Evolutionary conservation across 2,113 vertebrate species (phyloP), one percentile per base, ranked within the genome.

Genomic region (Brienomyrus longianalis): DNA sequence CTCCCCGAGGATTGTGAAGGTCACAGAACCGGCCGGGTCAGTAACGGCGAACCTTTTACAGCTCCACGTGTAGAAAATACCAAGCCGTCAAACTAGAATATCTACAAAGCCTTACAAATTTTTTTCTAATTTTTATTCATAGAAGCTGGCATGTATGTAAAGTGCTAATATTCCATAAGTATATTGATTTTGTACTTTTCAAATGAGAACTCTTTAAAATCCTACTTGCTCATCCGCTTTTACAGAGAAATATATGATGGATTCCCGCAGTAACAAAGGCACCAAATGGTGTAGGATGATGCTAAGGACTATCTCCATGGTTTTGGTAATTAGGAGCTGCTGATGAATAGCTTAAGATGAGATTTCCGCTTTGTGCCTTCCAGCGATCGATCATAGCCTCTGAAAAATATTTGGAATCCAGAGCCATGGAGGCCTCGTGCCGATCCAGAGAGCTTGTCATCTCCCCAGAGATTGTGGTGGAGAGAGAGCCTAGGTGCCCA

Each of bases 401-500:
- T 47, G 80, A 83, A 47, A 83, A 83, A 83, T 48, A 48, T 83
- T n/a, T 83, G 80, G 21, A 5, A 84, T 48, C 21, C 23, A 23
- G 62, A 45, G 21, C 83, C 83, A 19, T 48, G 43, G 83, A 84
- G 43, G 3, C 83, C 74, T n/a, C 17, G 83, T 48, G 83, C 83
- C 48, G 83, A 91, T 91, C 88, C 91, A 48, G 27, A 91, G 89
- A 91, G 92, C 89, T 91, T 66, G 89, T 93, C 94, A 93, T 84
- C 83, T 84, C 45, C 74, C 10, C 92, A 94, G 94, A 88, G 92
- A 92, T 93, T 89, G 74, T 91, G 90, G 56, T 35, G 91, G 88
- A 93, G 90, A 92, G 91, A 89, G 89, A 90, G 92, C 90, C 92
- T 90, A n/a, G 90, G 91, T 90, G 45, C 92, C 91, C 93, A 77